These are phyloP conservation scores for Drosophila affinis DNA, from an alignment of 2,888 invertebrate species.

Conservation along the genomic window DNA sequence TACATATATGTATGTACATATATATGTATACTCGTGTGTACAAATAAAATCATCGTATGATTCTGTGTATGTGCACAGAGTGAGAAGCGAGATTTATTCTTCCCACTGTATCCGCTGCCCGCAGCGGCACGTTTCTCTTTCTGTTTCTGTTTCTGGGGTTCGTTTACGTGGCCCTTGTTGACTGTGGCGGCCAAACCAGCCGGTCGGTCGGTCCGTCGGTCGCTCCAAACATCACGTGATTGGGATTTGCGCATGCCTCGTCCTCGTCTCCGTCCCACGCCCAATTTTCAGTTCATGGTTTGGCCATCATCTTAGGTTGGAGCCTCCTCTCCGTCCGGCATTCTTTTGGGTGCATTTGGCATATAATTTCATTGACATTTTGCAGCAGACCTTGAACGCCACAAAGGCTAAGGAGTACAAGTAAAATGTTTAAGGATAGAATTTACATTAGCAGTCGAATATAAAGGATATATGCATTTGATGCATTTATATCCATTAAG, in stretches of 20 bases:
- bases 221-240: constrained; percentile 67
- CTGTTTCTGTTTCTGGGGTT: constrained; percentile 13
- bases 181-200: constrained; percentile 34
- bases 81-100: constrained; percentile 5
- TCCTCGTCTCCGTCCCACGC: constrained; percentile 2
- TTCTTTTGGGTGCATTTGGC: constrained; percentile 8
- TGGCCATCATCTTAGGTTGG: not conserved
- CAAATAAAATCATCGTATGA: constrained; percentile 53
- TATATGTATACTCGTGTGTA: not conserved
- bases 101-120: constrained; percentile 26
- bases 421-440: no score
- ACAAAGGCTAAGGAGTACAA: not conserved
- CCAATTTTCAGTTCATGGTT: constrained; percentile 1
- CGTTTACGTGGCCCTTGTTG: constrained; percentile 56
- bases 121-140: constrained; percentile 9
- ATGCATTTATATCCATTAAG: not conserved
- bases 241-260: constrained; percentile 61
- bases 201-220: no score
- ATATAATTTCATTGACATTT: constrained; percentile 33
- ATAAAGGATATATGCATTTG: not conserved
- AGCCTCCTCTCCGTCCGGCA: constrained; percentile 19
- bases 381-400: not conserved
- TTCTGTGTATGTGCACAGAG: constrained; percentile 53
- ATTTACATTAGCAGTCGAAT: not conserved
- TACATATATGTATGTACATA: not conserved